These are phyloP conservation scores for Gastracanthus pulcherrimus DNA, from an alignment of 2,888 invertebrate genomes.

Conservation along the genomic window DNA sequence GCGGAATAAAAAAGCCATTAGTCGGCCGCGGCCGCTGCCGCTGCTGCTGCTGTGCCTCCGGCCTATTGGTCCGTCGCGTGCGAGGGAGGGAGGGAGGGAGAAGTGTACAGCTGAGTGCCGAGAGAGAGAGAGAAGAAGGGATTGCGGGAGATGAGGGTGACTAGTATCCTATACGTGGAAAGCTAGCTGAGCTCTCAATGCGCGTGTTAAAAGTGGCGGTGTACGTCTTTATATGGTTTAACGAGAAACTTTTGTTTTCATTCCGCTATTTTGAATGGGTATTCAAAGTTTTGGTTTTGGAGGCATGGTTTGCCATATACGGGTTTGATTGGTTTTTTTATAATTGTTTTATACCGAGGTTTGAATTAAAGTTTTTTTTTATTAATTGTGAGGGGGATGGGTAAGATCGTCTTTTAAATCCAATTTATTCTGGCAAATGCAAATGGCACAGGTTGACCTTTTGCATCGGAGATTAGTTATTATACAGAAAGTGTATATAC, in stretches of 20 bases:
- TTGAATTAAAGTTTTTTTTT: too few species aligned
- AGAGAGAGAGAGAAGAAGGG: slow-evolving; percentile 18
- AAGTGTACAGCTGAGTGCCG: not conserved
- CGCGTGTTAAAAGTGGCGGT: slow-evolving; percentile 22
- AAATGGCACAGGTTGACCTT: too few species aligned
- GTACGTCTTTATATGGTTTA: not conserved
- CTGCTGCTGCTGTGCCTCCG: slow-evolving; percentile 60
- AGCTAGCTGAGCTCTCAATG: slow-evolving; percentile 52
- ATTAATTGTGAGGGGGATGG: too few species aligned
- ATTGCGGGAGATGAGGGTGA: slow-evolving; percentile 56
- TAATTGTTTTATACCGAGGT: too few species aligned
- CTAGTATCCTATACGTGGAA: too few species aligned
- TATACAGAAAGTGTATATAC: too few species aligned
- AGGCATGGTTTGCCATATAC: too few species aligned
- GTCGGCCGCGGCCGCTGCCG: slow-evolving; percentile 63
- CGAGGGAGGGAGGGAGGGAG: not conserved
- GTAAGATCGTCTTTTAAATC: too few species aligned
- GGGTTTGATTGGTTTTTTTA: too few species aligned
- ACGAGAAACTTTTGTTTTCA: slow-evolving; percentile 23
- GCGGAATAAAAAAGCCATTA: slow-evolving; percentile 70
- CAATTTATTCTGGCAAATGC: too few species aligned
- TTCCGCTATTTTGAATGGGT: not conserved
- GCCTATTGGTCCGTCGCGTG: slow-evolving; percentile 40
- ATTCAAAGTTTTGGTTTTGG: too few species aligned
- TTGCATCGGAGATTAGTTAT: too few species aligned